phyloP scores from a whole-genome alignment of 2,113 vertebrate species.

The Nothobranchius kuhntae region DNA sequence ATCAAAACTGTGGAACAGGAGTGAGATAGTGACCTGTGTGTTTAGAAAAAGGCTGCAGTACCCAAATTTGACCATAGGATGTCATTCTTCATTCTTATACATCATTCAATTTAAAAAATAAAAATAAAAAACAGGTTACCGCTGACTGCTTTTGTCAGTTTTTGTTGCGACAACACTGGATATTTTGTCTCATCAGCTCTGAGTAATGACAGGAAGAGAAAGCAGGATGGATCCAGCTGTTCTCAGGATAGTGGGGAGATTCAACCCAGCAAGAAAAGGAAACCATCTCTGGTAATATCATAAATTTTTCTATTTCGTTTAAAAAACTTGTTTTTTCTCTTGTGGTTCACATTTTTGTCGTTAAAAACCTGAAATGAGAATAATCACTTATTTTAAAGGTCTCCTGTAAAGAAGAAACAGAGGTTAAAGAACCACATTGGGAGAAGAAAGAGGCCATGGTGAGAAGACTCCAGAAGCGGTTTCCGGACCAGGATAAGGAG shows the following conservation, averaged over 20 bases:
- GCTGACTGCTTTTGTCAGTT: background rate
- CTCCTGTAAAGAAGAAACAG: slow-evolving; percentile 37
- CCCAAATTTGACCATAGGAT: too few relatives aligned
- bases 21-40: too few relatives aligned
- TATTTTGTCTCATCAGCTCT: slow-evolving; percentile 20
- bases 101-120: background rate
- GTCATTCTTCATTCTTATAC: too few relatives aligned
- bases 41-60: too few relatives aligned
- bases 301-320: background rate
- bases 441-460: slow-evolving; percentile 87
- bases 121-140: background rate
- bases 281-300: slow-evolving; percentile 75
- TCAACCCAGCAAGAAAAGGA: slow-evolving; percentile 80
- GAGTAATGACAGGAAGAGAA: slow-evolving; percentile 81
- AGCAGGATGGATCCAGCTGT: slow-evolving; percentile 70
- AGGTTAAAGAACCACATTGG: slow-evolving; percentile 75
- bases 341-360: too few relatives aligned
- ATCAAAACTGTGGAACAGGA: too few relatives aligned
- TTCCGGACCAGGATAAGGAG: slow-evolving; percentile 88
- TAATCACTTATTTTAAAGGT: slow-evolving; percentile 9
- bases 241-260: slow-evolving; percentile 61
- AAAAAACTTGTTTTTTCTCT: background rate
- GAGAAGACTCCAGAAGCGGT: slow-evolving; percentile 85
- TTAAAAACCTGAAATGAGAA: too few relatives aligned
- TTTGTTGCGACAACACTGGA: background rate